These are phyloP conservation scores for Dendroctonus valens DNA, from an alignment of 1,140 invertebrate genomes.

Conservation along the genomic window DNA sequence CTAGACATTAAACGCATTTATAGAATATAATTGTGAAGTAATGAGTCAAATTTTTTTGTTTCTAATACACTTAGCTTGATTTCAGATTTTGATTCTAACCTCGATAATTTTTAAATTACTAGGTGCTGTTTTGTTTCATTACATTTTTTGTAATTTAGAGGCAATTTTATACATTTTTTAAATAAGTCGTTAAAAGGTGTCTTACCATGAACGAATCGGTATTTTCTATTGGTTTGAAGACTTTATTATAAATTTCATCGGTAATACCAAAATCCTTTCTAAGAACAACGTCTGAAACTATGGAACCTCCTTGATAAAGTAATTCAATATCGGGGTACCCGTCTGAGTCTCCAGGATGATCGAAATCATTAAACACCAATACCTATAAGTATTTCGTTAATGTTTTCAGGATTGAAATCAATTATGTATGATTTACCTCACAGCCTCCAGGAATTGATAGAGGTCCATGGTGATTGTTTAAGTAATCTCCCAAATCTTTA, in stretches of 20 bases:
- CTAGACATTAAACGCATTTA: conserved; percentile 3
- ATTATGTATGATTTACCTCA: conserved; percentile 55
- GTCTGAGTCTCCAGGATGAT: conserved; percentile 58
- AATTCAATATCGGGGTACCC: conserved; percentile 76
- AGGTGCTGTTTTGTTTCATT: not conserved
- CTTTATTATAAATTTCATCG: conserved; percentile 48
- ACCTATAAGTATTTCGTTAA: conserved; percentile 52
- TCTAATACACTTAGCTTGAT: no score
- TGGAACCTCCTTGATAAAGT: conserved; percentile 59
- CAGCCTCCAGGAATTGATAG: conserved; percentile 75
- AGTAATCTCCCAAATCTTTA: conserved; percentile 52
- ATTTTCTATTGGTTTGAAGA: conserved; percentile 47
- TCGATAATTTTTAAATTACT: no score
- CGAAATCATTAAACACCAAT: conserved; percentile 38
- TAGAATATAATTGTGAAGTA: not conserved
- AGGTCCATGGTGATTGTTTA: conserved; percentile 62
- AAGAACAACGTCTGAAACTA: conserved; percentile 49
- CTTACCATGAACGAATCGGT: conserved; percentile 44
- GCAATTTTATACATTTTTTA: not conserved
- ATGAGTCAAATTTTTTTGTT: no score
- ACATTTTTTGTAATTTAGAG: not conserved
- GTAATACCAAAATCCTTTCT: conserved; percentile 49
- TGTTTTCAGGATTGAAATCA: not conserved
- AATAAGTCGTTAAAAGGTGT: not conserved
- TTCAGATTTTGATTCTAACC: no score